A percentile compares a stretch with the other conserved stretches of the same genome.
phyloP scores from a whole-genome alignment of 2,797 vertebrate species.

The Enteromius viviparus region DNA sequence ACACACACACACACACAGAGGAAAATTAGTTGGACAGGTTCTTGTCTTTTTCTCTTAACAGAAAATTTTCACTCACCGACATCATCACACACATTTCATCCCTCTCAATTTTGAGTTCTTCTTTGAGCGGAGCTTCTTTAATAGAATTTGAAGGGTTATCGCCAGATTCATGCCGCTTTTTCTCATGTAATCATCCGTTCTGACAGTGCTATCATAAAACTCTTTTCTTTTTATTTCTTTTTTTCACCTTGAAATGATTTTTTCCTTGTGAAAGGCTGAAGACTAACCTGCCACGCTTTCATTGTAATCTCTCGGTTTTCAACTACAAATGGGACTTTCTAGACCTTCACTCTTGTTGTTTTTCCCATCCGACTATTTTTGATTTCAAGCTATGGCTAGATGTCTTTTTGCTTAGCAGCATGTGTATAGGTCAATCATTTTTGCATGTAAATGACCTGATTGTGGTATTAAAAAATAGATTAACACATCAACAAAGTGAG shows the following conservation, averaged over 20 bases:
- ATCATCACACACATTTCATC: constrained; percentile 27
- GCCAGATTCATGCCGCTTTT: constrained; percentile 55
- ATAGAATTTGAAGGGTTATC: constrained; percentile 74
- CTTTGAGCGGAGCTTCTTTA: constrained; percentile 68
- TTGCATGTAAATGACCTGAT: constrained; percentile 36
- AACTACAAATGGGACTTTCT: constrained; percentile 53
- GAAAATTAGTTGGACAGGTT: constrained; percentile 52
- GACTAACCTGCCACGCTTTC: constrained; percentile 55
- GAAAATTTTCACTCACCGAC: constrained; percentile 6
- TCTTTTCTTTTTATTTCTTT: constrained; percentile 67
- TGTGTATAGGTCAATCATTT: constrained; percentile 5
- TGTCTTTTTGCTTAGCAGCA: neutral
- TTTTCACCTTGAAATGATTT: constrained; percentile 65
- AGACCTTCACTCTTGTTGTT: neutral
- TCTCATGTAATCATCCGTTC: constrained; percentile 71
- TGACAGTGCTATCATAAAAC: constrained; percentile 65
- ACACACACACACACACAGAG: neutral
- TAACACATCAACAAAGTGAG: constrained; percentile 32
- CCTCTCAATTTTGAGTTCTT: constrained; percentile 63
- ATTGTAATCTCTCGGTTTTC: constrained; percentile 65
- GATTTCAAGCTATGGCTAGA: neutral
- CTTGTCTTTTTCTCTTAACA: constrained; percentile 61
- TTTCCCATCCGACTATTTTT: neutral
- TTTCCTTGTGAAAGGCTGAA: constrained; percentile 62
- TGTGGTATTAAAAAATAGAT: constrained; percentile 38